Evolutionary conservation across 1,140 invertebrate species (phyloP).

Genomic region (Hylyphantes graminicola): DNA sequence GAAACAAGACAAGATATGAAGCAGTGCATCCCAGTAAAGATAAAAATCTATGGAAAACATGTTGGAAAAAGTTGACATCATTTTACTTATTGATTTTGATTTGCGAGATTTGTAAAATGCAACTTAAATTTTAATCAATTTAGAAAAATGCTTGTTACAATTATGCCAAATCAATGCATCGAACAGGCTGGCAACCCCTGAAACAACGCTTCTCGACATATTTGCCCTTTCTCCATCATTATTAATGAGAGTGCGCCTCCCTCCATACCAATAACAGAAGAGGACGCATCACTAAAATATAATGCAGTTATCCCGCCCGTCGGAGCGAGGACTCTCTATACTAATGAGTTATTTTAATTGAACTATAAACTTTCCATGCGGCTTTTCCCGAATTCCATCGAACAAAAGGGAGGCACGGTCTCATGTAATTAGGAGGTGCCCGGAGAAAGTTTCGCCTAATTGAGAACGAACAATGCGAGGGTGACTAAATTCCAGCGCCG

Average conservation of each 20-base stretch:
- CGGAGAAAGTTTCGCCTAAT: constrained; percentile 54
- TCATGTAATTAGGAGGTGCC: constrained; percentile 45
- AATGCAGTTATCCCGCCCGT: constrained; percentile 52
- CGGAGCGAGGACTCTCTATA: constrained; percentile 30
- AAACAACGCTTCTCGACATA: no score
- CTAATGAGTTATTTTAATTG: constrained; percentile 61
- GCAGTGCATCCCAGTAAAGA: no score
- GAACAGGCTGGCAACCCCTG: no score
- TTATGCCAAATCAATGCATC: no score
- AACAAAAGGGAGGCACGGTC: constrained; percentile 42
- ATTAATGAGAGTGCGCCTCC: constrained; percentile 22
- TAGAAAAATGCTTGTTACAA: no score
- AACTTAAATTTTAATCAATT: no score
- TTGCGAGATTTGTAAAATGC: no score
- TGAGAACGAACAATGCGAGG: constrained; percentile 22
- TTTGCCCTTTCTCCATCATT: constrained; percentile 1
- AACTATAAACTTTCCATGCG: constrained; percentile 49
- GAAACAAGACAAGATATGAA: no score
- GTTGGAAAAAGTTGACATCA: no score
- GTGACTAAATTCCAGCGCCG: background rate
- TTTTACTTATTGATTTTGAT: no score
- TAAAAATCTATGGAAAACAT: no score
- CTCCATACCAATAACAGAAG: background rate
- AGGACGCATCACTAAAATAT: constrained; percentile 56
- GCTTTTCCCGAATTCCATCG: constrained; percentile 23